Evolutionary conservation across 2,888 invertebrate genomes (phyloP), one percentile per base, ranked within the genome.

Genomic region (Cyaniris semiargus): DNA sequence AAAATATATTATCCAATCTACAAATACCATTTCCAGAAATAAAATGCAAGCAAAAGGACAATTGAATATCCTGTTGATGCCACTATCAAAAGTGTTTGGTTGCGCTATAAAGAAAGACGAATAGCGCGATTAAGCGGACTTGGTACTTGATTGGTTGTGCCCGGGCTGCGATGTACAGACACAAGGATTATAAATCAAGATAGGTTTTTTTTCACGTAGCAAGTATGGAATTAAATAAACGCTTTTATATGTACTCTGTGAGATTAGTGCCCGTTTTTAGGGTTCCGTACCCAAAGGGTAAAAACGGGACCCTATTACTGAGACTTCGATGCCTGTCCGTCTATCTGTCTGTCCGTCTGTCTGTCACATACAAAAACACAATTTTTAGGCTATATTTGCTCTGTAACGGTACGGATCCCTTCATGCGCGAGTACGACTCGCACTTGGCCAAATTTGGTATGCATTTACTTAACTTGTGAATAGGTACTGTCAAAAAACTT

Each of bases 121-220:
- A 86, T 86, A 85, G 84, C 78, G 80, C 88, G 88, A 89, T 89
- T 90, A 89, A 84, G 84, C 85, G 85, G 84, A 86, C 81, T 85
- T 83, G 79, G 83, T 85, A 86, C 86, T 87, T 89, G 90, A 89
- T 89, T 87, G 86, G 88, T 89, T 84, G 84, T 81, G 79, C 84
- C 81, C 83, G 83, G 85, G 85, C 83, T 83, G 84, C 83, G 79
- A 83, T 78, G 81, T 78, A 76, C 44, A 53, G 48, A 60, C 71
- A 48, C 72, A 44, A 10, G 21, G 71, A 72, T 44, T 48, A 48
- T 72, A 48, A 71, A 71, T 38, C 38, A 71, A 31, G 34, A 0
- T 18, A 7, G 27, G 1, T 70, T 70, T 70, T 18, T 70, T 34
- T 70, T 70, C 70, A 34, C 34, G 8, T 70, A 27, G 18, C 70